phyloP scores from a whole-genome alignment of 35 echinoderm and acorn worm genomes.

The Lytechinus pictus region DNA sequence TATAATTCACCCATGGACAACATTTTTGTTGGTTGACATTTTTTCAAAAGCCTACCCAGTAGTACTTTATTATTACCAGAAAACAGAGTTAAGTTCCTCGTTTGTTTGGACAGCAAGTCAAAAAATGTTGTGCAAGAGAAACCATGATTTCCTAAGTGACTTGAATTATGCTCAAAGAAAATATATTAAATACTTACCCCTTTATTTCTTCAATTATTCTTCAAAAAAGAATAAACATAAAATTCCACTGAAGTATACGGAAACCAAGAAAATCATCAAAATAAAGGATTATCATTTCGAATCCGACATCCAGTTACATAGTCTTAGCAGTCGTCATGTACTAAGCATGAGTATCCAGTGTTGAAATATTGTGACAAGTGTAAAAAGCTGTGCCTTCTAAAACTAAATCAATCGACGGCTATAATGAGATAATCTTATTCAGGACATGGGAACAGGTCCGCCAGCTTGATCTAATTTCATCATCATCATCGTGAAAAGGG shows the following conservation, averaged over 20 bases:
- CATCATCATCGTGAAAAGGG: neutral
- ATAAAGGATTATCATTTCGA: neutral
- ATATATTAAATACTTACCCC: neutral
- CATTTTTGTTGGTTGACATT: no score
- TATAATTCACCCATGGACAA: no score
- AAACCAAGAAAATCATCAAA: neutral
- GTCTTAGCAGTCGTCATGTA: neutral
- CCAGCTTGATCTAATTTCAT: neutral
- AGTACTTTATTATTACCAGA: no score
- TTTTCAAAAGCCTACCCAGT: no score
- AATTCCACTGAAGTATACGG: neutral
- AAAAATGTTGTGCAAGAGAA: no score
- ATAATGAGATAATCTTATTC: constrained; percentile 14
- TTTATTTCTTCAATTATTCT: neutral
- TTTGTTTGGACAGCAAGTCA: no score
- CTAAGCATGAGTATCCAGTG: neutral
- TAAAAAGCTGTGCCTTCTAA: neutral
- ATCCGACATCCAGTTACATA: neutral
- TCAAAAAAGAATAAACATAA: neutral
- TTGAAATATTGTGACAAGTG: neutral
- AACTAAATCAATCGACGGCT: neutral
- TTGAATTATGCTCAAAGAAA: no score
- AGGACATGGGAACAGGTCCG: neutral
- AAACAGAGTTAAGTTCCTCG: no score
- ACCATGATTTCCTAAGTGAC: no score